phyloP scores from a whole-genome alignment of 1,140 invertebrate genomes.

The Nasonia giraulti region DNA sequence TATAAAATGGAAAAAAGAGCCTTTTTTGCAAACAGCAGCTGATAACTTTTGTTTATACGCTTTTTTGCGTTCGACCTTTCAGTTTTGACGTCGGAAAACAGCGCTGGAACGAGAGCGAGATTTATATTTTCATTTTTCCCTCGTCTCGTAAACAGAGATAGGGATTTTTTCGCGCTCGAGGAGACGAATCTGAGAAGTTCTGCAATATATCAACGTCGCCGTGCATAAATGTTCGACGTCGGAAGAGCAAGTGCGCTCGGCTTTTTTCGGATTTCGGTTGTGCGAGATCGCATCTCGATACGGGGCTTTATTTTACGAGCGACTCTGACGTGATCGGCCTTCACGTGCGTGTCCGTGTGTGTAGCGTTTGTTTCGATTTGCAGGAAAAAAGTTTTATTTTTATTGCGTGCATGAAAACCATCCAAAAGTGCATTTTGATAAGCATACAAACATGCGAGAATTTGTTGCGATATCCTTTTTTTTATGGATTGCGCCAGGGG shows the following conservation, averaged over 20 bases:
- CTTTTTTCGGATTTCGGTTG: not conserved
- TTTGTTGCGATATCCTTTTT: not conserved
- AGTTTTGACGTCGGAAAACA: no score
- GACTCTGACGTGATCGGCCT: not conserved
- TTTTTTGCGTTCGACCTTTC: no score
- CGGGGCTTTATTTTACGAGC: constrained; percentile 5
- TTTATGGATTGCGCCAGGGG: not conserved
- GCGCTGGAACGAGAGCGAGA: no score
- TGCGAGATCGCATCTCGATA: not conserved
- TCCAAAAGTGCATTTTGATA: not conserved
- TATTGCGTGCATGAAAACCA: constrained; percentile 2
- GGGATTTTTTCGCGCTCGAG: not conserved
- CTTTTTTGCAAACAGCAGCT: no score
- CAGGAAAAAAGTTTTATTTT: not conserved
- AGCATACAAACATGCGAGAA: not conserved
- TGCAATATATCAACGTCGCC: not conserved
- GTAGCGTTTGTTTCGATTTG: not conserved
- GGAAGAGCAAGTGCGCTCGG: not conserved
- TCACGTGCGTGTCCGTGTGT: not conserved
- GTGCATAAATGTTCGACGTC: not conserved
- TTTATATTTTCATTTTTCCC: no score
- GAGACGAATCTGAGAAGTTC: not conserved
- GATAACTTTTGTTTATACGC: no score
- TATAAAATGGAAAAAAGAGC: not conserved
- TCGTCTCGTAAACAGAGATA: no score